These are phyloP conservation scores for Elgaria multicarinata DNA, from an alignment of 2,113 vertebrate genomes.

Conservation along the genomic window DNA sequence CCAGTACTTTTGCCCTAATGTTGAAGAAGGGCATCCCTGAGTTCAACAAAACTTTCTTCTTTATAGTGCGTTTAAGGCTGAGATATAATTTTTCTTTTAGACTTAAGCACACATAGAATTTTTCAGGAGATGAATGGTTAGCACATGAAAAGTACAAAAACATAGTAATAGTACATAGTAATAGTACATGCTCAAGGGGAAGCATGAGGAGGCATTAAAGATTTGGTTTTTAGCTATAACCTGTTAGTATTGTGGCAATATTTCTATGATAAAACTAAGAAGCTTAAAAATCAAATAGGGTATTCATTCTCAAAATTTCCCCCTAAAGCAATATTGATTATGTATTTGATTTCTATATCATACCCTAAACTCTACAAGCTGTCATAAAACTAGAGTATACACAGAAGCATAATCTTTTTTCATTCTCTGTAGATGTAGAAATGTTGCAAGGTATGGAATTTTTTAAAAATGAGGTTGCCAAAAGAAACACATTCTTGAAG, in stretches of 20 bases:
- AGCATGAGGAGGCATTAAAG: neutral
- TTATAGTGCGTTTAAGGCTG: neutral
- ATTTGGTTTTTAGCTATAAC: neutral
- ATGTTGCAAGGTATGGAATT: neutral
- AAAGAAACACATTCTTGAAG: neutral
- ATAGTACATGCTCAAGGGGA: neutral
- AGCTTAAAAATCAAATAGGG: neutral
- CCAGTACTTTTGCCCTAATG: too few relatives aligned
- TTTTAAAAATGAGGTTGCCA: neutral
- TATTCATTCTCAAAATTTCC: neutral
- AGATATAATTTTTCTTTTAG: neutral
- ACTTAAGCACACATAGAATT: neutral
- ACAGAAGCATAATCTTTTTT: neutral
- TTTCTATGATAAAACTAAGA: constrained; percentile 7
- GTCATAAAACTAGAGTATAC: neutral
- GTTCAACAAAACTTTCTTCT: neutral
- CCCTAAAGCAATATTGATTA: neutral
- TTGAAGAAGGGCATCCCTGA: neutral
- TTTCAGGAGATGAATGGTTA: neutral
- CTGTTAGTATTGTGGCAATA: neutral
- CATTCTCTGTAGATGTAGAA: neutral
- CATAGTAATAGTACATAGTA: neutral
- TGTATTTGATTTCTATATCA: constrained; percentile 15
- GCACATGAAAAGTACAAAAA: neutral
- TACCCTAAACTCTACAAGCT: neutral